These are phyloP conservation scores for Smithornis capensis DNA, from an alignment of 2,113 vertebrate species.

Conservation along the genomic window DNA sequence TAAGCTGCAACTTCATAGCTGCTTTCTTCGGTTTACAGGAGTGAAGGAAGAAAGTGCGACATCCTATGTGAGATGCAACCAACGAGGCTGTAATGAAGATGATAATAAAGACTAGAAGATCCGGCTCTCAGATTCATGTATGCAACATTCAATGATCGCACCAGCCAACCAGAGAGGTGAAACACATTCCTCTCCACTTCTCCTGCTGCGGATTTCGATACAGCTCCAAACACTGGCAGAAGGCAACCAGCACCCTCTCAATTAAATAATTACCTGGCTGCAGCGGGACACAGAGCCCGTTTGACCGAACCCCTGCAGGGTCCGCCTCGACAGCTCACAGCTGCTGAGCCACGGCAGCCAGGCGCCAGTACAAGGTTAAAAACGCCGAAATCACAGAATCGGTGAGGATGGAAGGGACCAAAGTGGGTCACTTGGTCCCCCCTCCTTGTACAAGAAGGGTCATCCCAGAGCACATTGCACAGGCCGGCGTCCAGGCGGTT, in stretches of 20 bases:
- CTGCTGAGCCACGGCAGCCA: rapidly evolving
- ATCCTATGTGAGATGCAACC: rapidly evolving
- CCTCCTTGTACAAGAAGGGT: neutral
- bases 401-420: neutral
- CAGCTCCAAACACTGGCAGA: neutral
- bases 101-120: neutral
- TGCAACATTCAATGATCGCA: rapidly evolving
- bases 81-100: neutral
- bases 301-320: rapidly evolving
- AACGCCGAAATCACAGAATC: neutral
- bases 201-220: rapidly evolving
- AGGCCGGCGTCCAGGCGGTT: neutral
- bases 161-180: neutral
- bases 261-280: too few relatives aligned
- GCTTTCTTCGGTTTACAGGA: neutral
- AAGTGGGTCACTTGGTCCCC: neutral
- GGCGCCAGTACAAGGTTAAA: rapidly evolving
- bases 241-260: neutral
- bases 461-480: neutral
- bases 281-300: neutral
- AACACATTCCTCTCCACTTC: neutral
- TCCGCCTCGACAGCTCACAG: rapidly evolving
- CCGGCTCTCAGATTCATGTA: neutral
- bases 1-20: neutral
- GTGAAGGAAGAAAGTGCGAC: neutral